Percentiles rank a stretch among this genome's conserved stretches.
phyloP scores from a whole-genome alignment of 2,797 vertebrate genomes.

The Onychomys torridus region DNA sequence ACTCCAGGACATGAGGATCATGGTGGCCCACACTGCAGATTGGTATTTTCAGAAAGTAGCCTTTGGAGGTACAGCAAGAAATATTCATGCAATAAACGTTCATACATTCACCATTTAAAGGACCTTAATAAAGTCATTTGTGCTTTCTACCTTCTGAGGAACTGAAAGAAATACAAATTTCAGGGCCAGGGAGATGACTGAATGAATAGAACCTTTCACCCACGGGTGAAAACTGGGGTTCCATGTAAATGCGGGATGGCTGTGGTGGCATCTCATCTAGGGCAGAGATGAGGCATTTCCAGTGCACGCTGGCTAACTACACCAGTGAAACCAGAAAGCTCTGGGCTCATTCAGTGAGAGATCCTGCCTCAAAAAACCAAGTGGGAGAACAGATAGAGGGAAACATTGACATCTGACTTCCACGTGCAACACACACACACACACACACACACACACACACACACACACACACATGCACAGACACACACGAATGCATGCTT shows the following conservation, averaged over 20 bases:
- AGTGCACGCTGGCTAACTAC: background rate
- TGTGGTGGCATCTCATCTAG: background rate
- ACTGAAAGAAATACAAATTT: background rate
- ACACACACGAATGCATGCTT: background rate
- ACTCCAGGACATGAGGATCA: background rate
- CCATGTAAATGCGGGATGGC: background rate
- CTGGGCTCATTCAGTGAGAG: background rate
- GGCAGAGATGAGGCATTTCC: background rate
- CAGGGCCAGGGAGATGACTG: background rate
- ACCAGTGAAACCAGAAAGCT: background rate
- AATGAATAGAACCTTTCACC: background rate
- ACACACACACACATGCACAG: background rate
- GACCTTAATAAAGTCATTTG: background rate
- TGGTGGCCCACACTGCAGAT: background rate
- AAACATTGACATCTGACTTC: background rate
- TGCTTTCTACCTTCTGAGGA: conserved; percentile 9
- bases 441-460: accelerated
- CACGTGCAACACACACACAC: too few relatives aligned
- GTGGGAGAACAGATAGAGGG: background rate
- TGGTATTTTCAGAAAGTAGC: background rate
- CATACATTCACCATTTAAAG: conserved; percentile 15
- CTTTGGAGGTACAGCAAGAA: background rate
- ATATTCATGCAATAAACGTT: background rate
- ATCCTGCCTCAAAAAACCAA: background rate
- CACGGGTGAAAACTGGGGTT: background rate